phyloP scores from a whole-genome alignment of 1,140 invertebrate genomes.

The Drosophila yakuba region DNA sequence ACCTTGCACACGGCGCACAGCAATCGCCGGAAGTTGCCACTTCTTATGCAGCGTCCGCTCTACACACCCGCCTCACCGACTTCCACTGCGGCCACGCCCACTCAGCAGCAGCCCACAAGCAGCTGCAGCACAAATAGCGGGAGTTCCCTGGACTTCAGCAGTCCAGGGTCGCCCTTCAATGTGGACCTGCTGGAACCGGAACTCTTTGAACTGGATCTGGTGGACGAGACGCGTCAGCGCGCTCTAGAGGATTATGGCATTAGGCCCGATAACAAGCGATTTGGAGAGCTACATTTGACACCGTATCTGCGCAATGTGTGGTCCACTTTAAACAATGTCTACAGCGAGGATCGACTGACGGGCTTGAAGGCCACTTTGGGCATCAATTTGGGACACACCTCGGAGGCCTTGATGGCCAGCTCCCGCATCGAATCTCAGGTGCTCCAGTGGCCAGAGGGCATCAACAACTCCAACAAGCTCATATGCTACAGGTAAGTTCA shows the following conservation, averaged over 20 bases:
- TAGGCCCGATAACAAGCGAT: slow-evolving; percentile 54
- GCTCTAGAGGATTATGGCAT: slow-evolving; percentile 74
- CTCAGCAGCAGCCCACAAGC: slow-evolving; percentile 52
- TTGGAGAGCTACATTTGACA: slow-evolving; percentile 55
- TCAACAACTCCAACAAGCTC: slow-evolving; percentile 77
- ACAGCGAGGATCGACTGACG: slow-evolving; percentile 64
- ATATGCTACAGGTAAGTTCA: slow-evolving; percentile 64
- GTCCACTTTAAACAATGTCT: slow-evolving; percentile 67
- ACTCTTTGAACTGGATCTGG: slow-evolving; percentile 68
- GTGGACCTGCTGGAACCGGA: slow-evolving; percentile 65
- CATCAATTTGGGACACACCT: slow-evolving; percentile 86
- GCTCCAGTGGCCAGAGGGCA: slow-evolving; percentile 80
- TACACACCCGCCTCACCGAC: slow-evolving; percentile 33
- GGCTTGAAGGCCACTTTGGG: slow-evolving; percentile 85
- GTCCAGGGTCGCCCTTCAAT: slow-evolving; percentile 54
- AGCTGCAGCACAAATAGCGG: slow-evolving; percentile 65
- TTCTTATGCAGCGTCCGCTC: slow-evolving; percentile 68
- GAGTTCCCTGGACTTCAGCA: slow-evolving; percentile 48
- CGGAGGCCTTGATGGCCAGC: slow-evolving; percentile 72
- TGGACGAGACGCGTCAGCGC: slow-evolving; percentile 74
- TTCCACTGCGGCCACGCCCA: slow-evolving; percentile 39
- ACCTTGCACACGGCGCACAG: slow-evolving; percentile 71
- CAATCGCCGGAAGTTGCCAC: slow-evolving; percentile 76
- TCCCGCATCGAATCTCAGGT: slow-evolving; percentile 73
- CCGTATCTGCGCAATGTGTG: slow-evolving; percentile 74